A percentile compares a stretch with the other conserved stretches of the same genome.
Conservation (phyloP, 2,113 vertebrate genomes). For the Phylloscopus trochilus region DNA sequence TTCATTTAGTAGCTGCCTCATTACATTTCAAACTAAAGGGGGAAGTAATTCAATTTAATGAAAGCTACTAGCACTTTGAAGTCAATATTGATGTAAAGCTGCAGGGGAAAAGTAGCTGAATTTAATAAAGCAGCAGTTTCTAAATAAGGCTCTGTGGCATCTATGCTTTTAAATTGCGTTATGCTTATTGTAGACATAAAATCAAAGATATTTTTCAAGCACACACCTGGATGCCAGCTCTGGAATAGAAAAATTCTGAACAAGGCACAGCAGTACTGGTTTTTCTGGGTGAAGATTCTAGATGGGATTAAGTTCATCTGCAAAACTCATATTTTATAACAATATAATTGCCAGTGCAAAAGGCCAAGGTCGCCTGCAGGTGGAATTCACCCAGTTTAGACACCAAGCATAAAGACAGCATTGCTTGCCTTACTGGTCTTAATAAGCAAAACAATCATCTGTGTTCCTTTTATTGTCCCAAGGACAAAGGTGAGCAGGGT, state of each 20-base stretch:
- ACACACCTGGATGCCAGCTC: not conserved
- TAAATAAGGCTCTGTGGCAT: constrained; percentile 17
- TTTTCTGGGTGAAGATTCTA: not conserved
- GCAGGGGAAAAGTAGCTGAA: not conserved
- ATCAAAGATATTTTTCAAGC: constrained; percentile 25
- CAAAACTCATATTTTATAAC: not conserved
- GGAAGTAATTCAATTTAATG: constrained; percentile 34
- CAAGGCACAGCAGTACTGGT: not conserved
- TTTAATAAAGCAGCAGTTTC: constrained; percentile 34
- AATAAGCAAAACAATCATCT: not conserved
- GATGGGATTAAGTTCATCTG: not conserved
- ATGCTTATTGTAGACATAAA: constrained; percentile 3
- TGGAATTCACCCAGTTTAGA: not conserved
- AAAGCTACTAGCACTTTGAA: constrained; percentile 17
- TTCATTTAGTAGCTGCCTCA: constrained; percentile 37
- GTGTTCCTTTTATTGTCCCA: not conserved
- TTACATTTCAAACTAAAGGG: constrained; percentile 35
- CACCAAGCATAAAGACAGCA: not conserved
- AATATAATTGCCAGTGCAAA: not conserved
- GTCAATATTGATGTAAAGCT: constrained; percentile 43
- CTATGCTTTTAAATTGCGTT: constrained; percentile 17
- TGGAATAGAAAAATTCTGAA: not conserved
- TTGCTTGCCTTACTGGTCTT: not conserved
- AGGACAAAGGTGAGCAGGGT: not conserved
- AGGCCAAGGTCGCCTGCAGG: not conserved